Conservation (phyloP, 2,888 invertebrate genomes). For the Ctena decussata region DNA sequence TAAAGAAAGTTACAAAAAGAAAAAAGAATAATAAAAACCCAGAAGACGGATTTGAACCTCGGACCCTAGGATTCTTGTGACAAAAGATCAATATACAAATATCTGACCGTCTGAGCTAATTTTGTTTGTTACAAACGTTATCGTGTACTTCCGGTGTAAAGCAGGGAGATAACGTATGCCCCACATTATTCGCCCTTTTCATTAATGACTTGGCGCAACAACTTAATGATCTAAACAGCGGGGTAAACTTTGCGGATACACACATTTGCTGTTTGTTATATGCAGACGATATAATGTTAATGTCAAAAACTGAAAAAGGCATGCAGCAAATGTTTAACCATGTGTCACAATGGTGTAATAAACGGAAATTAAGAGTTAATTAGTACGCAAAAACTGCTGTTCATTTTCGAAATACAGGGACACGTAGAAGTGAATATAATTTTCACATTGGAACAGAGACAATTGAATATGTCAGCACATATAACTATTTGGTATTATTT, state of each 20-base stretch:
- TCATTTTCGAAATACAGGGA: neutral
- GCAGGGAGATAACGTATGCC: constrained; percentile 23
- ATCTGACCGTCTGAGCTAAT: no score
- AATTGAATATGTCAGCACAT: neutral
- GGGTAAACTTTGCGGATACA: neutral
- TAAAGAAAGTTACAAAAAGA: no score
- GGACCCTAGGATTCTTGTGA: no score
- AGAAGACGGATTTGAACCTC: no score
- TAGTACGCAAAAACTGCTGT: neutral
- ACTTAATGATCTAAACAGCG: neutral
- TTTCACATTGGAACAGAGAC: neutral
- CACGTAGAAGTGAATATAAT: no score
- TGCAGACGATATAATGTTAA: neutral
- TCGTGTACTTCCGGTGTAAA: neutral
- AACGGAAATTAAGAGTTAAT: neutral
- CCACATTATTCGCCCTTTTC: constrained; percentile 18
- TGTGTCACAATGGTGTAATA: constrained; percentile 1
- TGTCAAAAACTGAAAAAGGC: neutral
- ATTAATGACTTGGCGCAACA: neutral
- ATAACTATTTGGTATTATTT: neutral
- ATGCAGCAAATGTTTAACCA: constrained; percentile 14
- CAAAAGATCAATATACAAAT: no score
- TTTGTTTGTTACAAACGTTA: constrained; percentile 5
- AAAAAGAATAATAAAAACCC: no score
- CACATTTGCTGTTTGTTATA: no score